A percentile compares a stretch with the other conserved stretches of the same genome.
Evolutionary conservation across 2,888 invertebrate genomes (phyloP).

Genomic region (Beris morrisii): DNA sequence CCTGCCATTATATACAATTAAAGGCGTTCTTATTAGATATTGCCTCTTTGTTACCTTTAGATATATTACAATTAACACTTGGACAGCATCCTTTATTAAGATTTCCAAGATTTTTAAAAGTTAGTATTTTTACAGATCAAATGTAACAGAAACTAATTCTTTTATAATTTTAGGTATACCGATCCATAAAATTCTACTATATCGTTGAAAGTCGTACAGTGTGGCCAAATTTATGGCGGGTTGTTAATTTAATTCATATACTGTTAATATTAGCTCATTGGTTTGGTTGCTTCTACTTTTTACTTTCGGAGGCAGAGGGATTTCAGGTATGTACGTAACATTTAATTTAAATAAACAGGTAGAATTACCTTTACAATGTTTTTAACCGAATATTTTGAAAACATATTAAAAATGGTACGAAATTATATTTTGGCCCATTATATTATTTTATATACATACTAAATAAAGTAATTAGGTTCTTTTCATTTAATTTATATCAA

Average conservation of each 20-base stretch:
- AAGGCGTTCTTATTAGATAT: conserved; percentile 84
- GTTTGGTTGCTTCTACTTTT: conserved; percentile 97
- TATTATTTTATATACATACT: no score
- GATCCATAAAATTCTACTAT: conserved; percentile 90
- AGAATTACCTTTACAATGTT: no score
- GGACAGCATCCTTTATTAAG: conserved; percentile 85
- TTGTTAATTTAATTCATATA: conserved; percentile 92
- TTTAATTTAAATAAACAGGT: no score
- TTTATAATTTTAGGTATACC: conserved; percentile 70
- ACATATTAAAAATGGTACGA: no score
- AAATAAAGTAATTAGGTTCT: no score
- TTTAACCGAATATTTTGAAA: no score
- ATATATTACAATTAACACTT: conserved; percentile 80
- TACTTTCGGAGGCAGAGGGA: conserved; percentile 87
- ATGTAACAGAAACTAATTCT: conserved; percentile 4
- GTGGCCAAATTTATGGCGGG: conserved; percentile 95
- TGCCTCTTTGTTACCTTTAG: conserved; percentile 79
- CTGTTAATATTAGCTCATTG: conserved; percentile 93
- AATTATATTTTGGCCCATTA: no score
- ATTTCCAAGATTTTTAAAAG: conserved; percentile 86
- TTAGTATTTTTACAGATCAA: conserved; percentile 46
- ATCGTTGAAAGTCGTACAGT: conserved; percentile 95
- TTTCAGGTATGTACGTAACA: conserved; percentile 64
- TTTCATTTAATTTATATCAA: no score
- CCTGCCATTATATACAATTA: conserved; percentile 84